Percentiles rank a stretch among this genome's conserved stretches.
These are phyloP conservation scores for Eupithecia insigniata DNA, from an alignment of 2,888 invertebrate species.

Conservation along the genomic window DNA sequence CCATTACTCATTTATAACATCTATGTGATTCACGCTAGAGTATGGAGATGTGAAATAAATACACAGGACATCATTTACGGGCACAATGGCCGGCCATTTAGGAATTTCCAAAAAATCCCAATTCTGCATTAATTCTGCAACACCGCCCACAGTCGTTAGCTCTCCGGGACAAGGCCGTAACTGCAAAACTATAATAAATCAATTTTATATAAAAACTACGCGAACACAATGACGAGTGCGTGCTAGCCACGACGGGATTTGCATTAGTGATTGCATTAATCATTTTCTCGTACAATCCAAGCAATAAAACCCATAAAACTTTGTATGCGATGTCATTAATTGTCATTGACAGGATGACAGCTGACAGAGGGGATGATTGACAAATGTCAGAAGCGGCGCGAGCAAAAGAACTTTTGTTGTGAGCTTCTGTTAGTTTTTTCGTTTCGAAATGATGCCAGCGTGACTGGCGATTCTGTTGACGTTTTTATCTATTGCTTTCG, in stretches of 20 bases:
- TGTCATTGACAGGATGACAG: conserved; percentile 82
- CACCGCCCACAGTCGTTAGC: conserved; percentile 63
- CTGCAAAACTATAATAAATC: conserved; percentile 74
- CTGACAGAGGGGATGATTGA: conserved; percentile 75
- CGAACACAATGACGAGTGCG: conserved; percentile 66
- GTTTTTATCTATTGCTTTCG: conserved; percentile 44
- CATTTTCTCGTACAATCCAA: conserved; percentile 75
- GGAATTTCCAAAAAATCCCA: conserved; percentile 46
- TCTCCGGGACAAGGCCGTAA: conserved; percentile 54
- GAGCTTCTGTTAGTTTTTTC: conserved; percentile 50
- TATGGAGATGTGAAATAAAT: conserved; percentile 15
- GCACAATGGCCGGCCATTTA: conserved; percentile 43
- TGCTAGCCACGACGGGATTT: conserved; percentile 75
- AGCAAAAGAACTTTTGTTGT: conserved; percentile 56
- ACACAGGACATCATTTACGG: conserved; percentile 38
- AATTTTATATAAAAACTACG: conserved; percentile 74
- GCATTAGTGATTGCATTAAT: conserved; percentile 84
- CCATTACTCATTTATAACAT: conserved; percentile 8
- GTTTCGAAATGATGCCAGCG: conserved; percentile 54
- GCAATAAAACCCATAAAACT: conserved; percentile 81
- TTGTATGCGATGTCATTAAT: conserved; percentile 80
- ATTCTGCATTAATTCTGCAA: conserved; percentile 49
- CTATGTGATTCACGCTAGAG: conserved; percentile 1
- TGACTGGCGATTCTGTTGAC: conserved; percentile 59
- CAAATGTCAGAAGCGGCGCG: conserved; percentile 77